Evolutionary conservation across 2,888 invertebrate species (phyloP).

Genomic region (Drosophila leonis): DNA sequence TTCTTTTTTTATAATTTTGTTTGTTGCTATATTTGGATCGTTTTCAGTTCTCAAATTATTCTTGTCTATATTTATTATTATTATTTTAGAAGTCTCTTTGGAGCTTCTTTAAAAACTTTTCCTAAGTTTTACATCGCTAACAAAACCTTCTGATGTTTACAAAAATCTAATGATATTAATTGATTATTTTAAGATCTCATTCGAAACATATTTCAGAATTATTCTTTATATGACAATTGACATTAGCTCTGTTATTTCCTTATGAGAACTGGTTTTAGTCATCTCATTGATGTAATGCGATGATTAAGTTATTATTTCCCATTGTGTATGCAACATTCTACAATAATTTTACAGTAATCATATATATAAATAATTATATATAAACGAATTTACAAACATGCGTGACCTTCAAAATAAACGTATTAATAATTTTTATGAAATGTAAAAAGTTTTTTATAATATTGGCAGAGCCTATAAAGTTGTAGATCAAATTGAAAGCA

Average conservation of each 20-base stretch:
- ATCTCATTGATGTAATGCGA: neutral
- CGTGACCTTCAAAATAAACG: neutral
- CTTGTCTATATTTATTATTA: too few relatives aligned
- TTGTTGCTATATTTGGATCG: too few relatives aligned
- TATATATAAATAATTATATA: too few relatives aligned
- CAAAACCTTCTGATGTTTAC: neutral
- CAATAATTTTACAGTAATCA: neutral
- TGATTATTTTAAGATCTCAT: neutral
- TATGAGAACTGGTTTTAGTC: neutral
- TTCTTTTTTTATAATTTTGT: neutral
- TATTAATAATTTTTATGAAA: neutral
- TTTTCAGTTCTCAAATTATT: too few relatives aligned
- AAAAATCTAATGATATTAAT: neutral
- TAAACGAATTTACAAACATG: neutral
- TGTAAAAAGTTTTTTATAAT: neutral
- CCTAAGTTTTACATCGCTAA: neutral
- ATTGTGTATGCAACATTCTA: neutral
- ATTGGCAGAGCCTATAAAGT: neutral
- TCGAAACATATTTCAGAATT: too few relatives aligned
- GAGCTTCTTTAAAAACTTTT: too few relatives aligned
- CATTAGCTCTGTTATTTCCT: neutral
- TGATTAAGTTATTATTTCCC: neutral
- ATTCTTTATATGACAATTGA: neutral
- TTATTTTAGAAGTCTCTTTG: neutral
- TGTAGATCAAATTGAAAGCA: too few relatives aligned